Conservation (phyloP, 2,113 vertebrate genomes). For the Asarcornis scutulata region DNA sequence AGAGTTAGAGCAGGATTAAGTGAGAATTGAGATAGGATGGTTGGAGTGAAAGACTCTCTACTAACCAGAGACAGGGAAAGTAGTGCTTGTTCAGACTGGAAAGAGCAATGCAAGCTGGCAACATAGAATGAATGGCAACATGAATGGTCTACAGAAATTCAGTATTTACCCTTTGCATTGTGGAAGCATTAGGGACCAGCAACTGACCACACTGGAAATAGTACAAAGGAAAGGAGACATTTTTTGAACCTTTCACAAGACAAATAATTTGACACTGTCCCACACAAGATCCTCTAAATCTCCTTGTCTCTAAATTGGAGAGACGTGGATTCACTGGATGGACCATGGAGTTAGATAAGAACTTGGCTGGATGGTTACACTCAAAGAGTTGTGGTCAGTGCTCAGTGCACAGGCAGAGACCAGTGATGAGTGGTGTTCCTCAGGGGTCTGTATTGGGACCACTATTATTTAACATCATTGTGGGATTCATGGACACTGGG, state of each 20-base stretch:
- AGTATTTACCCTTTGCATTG: not conserved
- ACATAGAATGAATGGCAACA: rapidly evolving
- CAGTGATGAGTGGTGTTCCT: not conserved
- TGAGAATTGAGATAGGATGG: not conserved
- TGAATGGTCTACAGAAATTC: not conserved
- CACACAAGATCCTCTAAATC: not conserved
- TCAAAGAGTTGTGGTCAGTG: not conserved
- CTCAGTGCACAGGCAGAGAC: not conserved
- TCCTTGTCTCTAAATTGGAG: not conserved
- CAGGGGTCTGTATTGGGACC: not conserved
- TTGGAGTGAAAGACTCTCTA: not conserved
- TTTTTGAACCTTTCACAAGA: not conserved
- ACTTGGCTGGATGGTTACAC: not conserved
- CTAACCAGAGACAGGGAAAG: not conserved
- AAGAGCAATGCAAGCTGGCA: rapidly evolving
- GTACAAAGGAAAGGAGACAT: not conserved
- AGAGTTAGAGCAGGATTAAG: not conserved
- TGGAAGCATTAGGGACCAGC: not conserved
- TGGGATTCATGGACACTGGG: not conserved
- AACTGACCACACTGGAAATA: not conserved
- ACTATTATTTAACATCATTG: not conserved
- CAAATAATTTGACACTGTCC: not conserved
- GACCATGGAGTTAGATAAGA: not conserved
- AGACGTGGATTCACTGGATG: not conserved
- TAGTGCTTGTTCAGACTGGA: not conserved